Base-by-base conservation (phyloP, 2,888 invertebrate species). In the Drosophila histrio region DNA sequence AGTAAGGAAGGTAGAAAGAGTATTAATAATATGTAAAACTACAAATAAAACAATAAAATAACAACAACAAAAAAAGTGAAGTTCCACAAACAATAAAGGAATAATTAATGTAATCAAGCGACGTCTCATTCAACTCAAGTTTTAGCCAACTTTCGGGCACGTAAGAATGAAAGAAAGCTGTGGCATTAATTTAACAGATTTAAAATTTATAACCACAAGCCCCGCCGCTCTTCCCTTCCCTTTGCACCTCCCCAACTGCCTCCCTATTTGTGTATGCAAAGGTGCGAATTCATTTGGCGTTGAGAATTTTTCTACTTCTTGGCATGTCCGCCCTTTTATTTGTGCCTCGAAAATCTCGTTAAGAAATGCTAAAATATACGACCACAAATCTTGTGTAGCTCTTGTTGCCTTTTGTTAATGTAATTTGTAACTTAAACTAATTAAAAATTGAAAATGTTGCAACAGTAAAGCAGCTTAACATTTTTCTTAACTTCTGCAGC, bases 191-290 rank as follows among this genome's bases (percentile, higher is more conserved):
- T 89, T 82, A 89, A 79, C 89, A 89, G 84, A 91, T 91, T 91
- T 91, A 89, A 90, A 91, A 91, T 91, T 91, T 91, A 91, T 90
- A 90, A 89, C 90, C 85, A 75, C 73, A 75, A 66, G 58, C 34
- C 39, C 22, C 50, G 26, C 17, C 6, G 21, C 43, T 13, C 15
- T 26, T n/a, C 7, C 9, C 24, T 1, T 15, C 2, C 7, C 8
- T 8, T 17, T 28, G 13, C 34, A 43, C 34, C 15, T 41, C 3
- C 15, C 19, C 54, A 19, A 4, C 17, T 13, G 6, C 17, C 17
- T 21, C 26, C 58, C 79, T 84, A 69, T 77, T 84, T 84, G 71
- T 65, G 87, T 84, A 84, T 84, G 87, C 84, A 84, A 84, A 84
- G 84, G 84, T 87, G 89, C 89, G 59, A 89, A 89, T 85, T 87